Evolutionary conservation across 2,113 vertebrate genomes (phyloP), one percentile per base, ranked within the genome.

Genomic region (Sinocyclocheilus grahami): DNA sequence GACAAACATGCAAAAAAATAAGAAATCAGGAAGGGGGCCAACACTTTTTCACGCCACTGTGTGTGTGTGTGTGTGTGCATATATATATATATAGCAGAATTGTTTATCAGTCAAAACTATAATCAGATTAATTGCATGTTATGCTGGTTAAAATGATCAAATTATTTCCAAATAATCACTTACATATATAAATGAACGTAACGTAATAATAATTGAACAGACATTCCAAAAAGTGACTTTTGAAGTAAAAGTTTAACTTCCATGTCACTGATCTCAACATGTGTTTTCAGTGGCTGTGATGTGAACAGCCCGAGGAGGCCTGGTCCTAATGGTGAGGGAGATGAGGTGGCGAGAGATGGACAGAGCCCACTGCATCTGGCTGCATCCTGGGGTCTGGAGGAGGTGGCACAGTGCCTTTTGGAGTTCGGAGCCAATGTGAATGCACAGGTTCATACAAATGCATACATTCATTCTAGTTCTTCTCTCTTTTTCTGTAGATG

Each of bases 361-460:
- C 98, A 99, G 93, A 97, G 96, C 0, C 97, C 98, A 7, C 93
- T 99, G 65, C 98, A 99, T 87, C 90, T 99, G 92, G 98, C 98
- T 24, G 96, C 96, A 84, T 97, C 92, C 80, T 99, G 98, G 98
- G 98, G 98, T 0, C 92, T 98, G 63, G 98, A 99, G 87, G 98
- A 98, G 88, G 96, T 96, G 18, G 95, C 97, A 22, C 98, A 99
- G 94, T 99, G 98, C 95, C 97, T 99, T 94, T 91, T 99, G 91
- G 98, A 99, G 92, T 99, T 99, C 86, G 97, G 96, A 91, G 98
- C 98, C 85, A 98, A 97, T 86, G 98, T 99, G n/a, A 98, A 98
- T 48, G 94, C 97, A 88, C 98, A 99, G 96, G 98, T 99, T 58
- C 4, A 4, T 72, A 83, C 5, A n/a, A 37, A 81, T 78, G 22